These are phyloP conservation scores for Drosophila heteroneura DNA, from an alignment of 2,888 invertebrate genomes.

Conservation along the genomic window DNA sequence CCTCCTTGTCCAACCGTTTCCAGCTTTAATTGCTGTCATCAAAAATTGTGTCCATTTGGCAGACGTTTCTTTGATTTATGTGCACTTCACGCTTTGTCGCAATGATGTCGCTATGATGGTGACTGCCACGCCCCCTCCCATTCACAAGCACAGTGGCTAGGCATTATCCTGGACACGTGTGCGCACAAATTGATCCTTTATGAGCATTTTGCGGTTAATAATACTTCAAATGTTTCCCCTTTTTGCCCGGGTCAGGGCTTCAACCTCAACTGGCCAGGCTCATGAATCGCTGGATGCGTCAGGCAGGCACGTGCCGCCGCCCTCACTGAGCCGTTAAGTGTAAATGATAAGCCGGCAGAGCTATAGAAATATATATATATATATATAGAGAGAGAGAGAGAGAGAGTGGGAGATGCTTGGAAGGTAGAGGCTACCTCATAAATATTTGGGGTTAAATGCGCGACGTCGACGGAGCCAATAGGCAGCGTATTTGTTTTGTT, in stretches of 20 bases:
- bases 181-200: conserved; percentile 80
- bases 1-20: neutral
- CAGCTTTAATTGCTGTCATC: conserved; percentile 24
- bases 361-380: neutral
- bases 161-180: conserved; percentile 78
- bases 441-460: conserved; percentile 50
- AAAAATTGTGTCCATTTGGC: conserved; percentile 53
- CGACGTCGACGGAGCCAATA: conserved; percentile 38
- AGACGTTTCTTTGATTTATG: conserved; percentile 73
- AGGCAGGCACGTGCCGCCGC: conserved; percentile 73
- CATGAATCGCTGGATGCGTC: conserved; percentile 51
- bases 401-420: conserved; percentile 14
- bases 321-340: conserved; percentile 80
- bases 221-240: conserved; percentile 48
- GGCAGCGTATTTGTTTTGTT: conserved; percentile 43
- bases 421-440: conserved; percentile 1
- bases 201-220: conserved; percentile 82
- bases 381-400: neutral
- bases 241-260: conserved; percentile 3
- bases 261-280: conserved; percentile 13
- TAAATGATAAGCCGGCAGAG: conserved; percentile 73
- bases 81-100: conserved; percentile 67
- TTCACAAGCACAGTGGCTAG: conserved; percentile 11
- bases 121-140: conserved; percentile 10
- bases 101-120: conserved; percentile 27